Base-by-base conservation (phyloP, 2,797 vertebrate genomes). In the Pseudochromis fuscus region DNA sequence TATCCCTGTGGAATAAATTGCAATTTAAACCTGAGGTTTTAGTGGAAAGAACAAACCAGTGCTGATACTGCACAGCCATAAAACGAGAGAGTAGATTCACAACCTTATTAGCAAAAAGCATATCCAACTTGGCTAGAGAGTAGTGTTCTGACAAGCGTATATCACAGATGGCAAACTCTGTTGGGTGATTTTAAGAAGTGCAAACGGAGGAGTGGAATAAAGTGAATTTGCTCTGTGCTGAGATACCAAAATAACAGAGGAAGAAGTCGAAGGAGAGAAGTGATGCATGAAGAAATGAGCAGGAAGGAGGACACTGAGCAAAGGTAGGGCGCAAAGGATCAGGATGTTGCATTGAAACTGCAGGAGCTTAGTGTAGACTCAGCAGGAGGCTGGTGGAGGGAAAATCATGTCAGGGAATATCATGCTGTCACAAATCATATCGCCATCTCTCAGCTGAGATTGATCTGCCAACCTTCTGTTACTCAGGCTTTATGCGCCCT, bases 391-490 rank as follows among this genome's bases (percentile, higher is more conserved):
- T 19, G 10, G 55, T 72, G 63, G 76, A 68, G 69, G 59, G 62
- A 59, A 42, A 87, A 80, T 86, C 83, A 77, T 87, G 86, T 87
- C 77, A 57, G 79, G 82, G 81, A 88, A 81, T 74, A 87, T 87
- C 87, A 82, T 24, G 51, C 86, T 86, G 90, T 79, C 86, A 75
- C 81, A 81, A 89, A 88, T 86, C 81, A 86, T 83, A 72, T 89
- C 45, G 62, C 87, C 87, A 87, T 61, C 84, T 89, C 85, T 87
- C 81, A 72, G 75, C 81, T 88, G 81, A 79, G 88, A 79, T 60
- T 84, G 86, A 90, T 84, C 85, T 16, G 52, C 77, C 86, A 84
- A 80, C 89, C 88, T 86, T 88, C 85, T 88, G 87, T 72, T 80
- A 65, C 58, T 53, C 57, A 42, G 74, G 75, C 63, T 70, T 69